phyloP scores from a whole-genome alignment of 2,113 vertebrate genomes.

The Cololabis saira region DNA sequence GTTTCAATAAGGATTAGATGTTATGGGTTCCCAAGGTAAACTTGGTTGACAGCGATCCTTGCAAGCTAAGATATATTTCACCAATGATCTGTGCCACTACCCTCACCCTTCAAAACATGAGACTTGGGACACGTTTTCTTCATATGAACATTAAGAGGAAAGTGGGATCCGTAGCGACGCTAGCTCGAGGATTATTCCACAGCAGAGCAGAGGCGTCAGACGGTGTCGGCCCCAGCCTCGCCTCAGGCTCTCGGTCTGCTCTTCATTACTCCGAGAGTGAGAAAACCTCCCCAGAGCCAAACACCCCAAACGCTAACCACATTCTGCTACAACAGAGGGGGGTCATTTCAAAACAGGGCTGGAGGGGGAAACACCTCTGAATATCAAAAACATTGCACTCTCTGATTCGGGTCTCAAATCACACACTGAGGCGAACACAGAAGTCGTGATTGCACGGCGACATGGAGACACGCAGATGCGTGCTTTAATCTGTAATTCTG shows the following conservation, averaged over 20 bases:
- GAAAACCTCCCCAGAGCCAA: conserved; percentile 64
- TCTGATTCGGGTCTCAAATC: conserved; percentile 48
- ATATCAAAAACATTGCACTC: conserved; percentile 65
- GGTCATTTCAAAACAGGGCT: conserved; percentile 60
- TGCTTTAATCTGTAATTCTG: conserved; percentile 10
- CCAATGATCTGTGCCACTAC: background rate
- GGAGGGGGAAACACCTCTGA: conserved; percentile 27
- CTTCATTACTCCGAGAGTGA: conserved; percentile 77
- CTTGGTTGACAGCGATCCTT: background rate
- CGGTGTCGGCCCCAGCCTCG: conserved; percentile 48
- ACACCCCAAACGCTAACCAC: conserved; percentile 16
- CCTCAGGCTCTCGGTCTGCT: conserved; percentile 72
- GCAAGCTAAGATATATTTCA: background rate
- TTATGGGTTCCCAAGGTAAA: background rate
- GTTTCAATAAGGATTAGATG: background rate
- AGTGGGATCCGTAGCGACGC: conserved; percentile 32
- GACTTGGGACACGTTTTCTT: background rate
- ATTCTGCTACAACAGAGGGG: conserved; percentile 42
- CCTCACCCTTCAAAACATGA: background rate
- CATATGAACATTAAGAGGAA: conserved; percentile 26
- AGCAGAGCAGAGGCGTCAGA: conserved; percentile 67
- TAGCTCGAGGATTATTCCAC: conserved; percentile 62
- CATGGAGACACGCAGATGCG: conserved; percentile 1
- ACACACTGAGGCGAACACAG: conserved; percentile 9
- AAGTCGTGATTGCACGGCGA: background rate